These are phyloP conservation scores for Standfussiana lucernea DNA, from an alignment of 2,888 invertebrate species.

Conservation along the genomic window DNA sequence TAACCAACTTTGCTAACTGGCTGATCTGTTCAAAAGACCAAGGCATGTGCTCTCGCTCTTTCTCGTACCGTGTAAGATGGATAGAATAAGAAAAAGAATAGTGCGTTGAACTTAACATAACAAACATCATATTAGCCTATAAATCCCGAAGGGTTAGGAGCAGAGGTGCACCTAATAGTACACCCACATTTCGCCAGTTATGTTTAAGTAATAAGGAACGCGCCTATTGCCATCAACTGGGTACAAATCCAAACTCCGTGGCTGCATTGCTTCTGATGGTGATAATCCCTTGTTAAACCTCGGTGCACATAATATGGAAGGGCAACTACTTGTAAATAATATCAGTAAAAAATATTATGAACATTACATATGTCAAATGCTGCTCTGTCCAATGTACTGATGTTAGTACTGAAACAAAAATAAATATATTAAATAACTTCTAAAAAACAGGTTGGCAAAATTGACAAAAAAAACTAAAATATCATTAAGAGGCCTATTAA, in stretches of 20 bases:
- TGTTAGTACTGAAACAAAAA: conserved; percentile 74
- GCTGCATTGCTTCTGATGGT: background rate
- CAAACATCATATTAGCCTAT: no score
- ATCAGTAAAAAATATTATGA: background rate
- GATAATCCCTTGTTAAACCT: background rate
- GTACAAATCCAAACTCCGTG: no score
- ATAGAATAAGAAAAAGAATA: background rate
- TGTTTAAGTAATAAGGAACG: no score
- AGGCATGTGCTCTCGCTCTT: background rate
- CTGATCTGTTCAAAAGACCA: background rate
- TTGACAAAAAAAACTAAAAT: background rate
- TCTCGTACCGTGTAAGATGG: background rate
- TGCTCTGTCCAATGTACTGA: conserved; percentile 72
- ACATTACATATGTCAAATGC: conserved; percentile 77
- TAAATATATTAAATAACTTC: background rate
- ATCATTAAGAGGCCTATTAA: background rate
- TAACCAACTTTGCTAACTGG: no score
- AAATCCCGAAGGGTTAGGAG: no score
- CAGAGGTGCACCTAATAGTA: no score
- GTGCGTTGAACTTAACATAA: background rate
- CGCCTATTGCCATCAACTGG: no score
- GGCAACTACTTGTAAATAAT: background rate
- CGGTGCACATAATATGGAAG: background rate
- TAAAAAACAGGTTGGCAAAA: background rate
- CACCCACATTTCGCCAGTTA: no score